Evolutionary conservation across 1,140 invertebrate species (phyloP).

Genomic region (Saccostrea cuccullata): DNA sequence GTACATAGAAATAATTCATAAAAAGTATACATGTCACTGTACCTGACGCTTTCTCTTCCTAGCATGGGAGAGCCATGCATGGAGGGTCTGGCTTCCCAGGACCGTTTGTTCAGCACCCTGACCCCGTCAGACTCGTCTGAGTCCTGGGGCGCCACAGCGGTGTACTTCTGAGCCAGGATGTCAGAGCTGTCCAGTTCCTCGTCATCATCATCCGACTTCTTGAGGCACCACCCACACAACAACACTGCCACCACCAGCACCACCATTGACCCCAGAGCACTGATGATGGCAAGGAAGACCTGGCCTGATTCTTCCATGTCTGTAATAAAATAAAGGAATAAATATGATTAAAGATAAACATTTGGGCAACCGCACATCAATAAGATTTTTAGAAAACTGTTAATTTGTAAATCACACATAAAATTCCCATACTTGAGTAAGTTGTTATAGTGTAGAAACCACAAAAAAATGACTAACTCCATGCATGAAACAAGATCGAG

Average conservation of each 20-base stretch:
- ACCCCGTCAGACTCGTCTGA: not conserved
- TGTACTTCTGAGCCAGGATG: not conserved
- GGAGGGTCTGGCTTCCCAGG: conserved; percentile 9
- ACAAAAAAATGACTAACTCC: too few species aligned
- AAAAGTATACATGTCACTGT: not conserved
- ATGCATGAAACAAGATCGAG: too few species aligned
- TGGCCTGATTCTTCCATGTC: conserved; percentile 11
- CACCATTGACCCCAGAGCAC: not conserved
- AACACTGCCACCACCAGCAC: conserved; percentile 18
- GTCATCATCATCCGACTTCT: not conserved
- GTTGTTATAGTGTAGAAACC: too few species aligned
- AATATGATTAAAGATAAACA: too few species aligned
- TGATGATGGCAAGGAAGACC: conserved; percentile 28
- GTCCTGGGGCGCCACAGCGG: not conserved
- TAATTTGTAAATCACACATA: too few species aligned
- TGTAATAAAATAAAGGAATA: not conserved
- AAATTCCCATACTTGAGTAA: too few species aligned
- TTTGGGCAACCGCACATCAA: too few species aligned
- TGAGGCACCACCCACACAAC: conserved; percentile 25
- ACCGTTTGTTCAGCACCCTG: not conserved
- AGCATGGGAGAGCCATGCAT: not conserved
- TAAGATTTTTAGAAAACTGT: too few species aligned
- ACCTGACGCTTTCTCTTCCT: conserved; percentile 9
- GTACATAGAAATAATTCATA: too few species aligned
- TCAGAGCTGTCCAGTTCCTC: conserved; percentile 10